Evolutionary conservation across 2,888 invertebrate species (phyloP).

Genomic region (Bhutanitis thaidina): DNA sequence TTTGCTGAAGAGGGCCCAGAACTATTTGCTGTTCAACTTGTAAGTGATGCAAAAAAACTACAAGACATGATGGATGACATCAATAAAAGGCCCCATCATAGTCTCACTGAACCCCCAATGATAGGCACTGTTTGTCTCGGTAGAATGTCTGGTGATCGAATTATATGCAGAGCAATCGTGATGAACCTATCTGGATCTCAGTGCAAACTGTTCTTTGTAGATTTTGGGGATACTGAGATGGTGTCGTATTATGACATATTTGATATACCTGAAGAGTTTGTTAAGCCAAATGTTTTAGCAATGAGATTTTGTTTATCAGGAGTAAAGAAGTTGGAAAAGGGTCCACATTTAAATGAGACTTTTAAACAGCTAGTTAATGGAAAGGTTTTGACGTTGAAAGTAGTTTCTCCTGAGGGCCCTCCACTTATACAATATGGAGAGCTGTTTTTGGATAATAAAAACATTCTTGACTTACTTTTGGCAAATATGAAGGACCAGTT

Average conservation of each 20-base stretch:
- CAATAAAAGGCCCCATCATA: constrained; percentile 81
- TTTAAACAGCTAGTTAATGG: constrained; percentile 85
- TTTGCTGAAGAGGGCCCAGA: constrained; percentile 90
- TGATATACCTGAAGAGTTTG: constrained; percentile 86
- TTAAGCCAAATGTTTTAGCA: constrained; percentile 86
- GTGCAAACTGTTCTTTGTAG: constrained; percentile 89
- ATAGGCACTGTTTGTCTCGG: constrained; percentile 89
- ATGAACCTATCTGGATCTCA: constrained; percentile 85
- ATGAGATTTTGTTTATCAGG: constrained; percentile 87
- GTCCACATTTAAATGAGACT: constrained; percentile 82
- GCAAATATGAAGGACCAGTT: constrained; percentile 61
- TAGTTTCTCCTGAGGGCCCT: constrained; percentile 84
- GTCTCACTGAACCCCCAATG: constrained; percentile 83
- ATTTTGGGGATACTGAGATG: constrained; percentile 88
- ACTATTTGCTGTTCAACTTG: constrained; percentile 87
- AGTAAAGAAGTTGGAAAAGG: constrained; percentile 81
- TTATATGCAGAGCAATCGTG: constrained; percentile 87
- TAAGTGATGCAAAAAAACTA: constrained; percentile 79
- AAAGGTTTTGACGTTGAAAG: constrained; percentile 82
- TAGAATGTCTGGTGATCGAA: constrained; percentile 83
- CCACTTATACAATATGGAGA: constrained; percentile 88
- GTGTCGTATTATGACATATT: constrained; percentile 85
- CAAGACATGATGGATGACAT: constrained; percentile 86
- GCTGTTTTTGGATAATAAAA: constrained; percentile 80
- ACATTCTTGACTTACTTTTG: constrained; percentile 79